A percentile compares a stretch with the other conserved stretches of the same genome.
phyloP scores from a whole-genome alignment of 2,797 vertebrate species.

The Sciurus carolinensis region DNA sequence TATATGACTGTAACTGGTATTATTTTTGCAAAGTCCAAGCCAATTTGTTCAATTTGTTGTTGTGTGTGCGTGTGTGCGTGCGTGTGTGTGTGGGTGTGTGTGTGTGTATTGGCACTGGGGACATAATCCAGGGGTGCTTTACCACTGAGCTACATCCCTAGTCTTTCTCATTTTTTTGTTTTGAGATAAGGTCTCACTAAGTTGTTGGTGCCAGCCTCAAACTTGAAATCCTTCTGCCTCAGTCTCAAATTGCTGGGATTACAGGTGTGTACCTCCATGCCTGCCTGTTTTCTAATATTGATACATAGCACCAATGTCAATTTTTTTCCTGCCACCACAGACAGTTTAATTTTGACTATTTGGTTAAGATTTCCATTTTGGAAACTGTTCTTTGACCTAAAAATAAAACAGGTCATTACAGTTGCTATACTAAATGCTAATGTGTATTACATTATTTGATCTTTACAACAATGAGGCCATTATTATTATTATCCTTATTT shows the following conservation, averaged over 20 bases:
- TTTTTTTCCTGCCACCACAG: background rate
- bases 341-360: slow-evolving; percentile 25
- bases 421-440: background rate
- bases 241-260: no score
- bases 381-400: slow-evolving; percentile 33
- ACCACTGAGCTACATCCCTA: no score
- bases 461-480: background rate
- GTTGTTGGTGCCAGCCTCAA: no score
- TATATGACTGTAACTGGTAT: background rate
- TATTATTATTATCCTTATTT: slow-evolving; percentile 23
- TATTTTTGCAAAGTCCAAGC: slow-evolving; percentile 33
- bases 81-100: no score
- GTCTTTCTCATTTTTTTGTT: no score
- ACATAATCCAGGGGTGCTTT: no score
- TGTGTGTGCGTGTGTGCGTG: no score
- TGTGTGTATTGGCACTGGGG: no score
- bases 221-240: no score
- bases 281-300: background rate
- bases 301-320: background rate
- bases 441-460: background rate
- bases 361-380: slow-evolving; percentile 51
- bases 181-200: no score
- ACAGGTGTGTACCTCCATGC: no score
- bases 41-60: background rate
- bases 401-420: slow-evolving; percentile 4